phyloP scores from a whole-genome alignment of 2,797 vertebrate species.

The Pempheris klunzingeri region DNA sequence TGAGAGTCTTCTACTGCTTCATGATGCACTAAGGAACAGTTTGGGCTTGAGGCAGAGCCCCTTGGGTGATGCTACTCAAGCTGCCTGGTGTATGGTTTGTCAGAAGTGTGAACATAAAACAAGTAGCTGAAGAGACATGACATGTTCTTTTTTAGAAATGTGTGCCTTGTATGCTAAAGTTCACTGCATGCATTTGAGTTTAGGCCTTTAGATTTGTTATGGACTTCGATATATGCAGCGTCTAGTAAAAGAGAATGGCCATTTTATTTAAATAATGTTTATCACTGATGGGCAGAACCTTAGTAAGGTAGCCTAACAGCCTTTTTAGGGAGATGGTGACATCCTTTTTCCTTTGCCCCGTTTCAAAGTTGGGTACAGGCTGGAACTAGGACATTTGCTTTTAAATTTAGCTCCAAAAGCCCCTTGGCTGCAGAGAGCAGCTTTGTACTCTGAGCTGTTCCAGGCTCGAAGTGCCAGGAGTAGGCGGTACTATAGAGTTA shows the following conservation, averaged over 20 bases:
- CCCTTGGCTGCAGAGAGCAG: conserved; percentile 79
- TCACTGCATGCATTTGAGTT: not conserved
- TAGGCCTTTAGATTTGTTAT: not conserved
- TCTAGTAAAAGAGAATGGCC: not conserved
- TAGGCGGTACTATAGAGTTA: conserved; percentile 53
- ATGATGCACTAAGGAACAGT: not conserved
- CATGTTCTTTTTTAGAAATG: not conserved
- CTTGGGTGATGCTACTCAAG: not conserved
- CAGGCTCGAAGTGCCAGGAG: conserved; percentile 61
- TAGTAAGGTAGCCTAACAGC: not conserved
- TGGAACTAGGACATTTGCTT: conserved; percentile 83
- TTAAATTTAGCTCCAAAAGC: conserved; percentile 86
- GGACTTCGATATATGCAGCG: not conserved
- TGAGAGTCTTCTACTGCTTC: not conserved
- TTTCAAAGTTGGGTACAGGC: conserved; percentile 74
- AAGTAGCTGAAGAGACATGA: conserved; percentile 23
- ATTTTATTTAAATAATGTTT: conserved; percentile 11
- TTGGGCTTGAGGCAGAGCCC: not conserved
- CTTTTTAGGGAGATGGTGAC: conserved; percentile 39
- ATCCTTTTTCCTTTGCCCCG: conserved; percentile 70
- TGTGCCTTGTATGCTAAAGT: conserved; percentile 6
- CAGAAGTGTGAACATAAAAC: conserved; percentile 26
- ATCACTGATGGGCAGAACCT: conserved; percentile 8
- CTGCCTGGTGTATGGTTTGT: conserved; percentile 27
- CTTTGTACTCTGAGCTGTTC: conserved; percentile 80